Evolutionary conservation across 2,113 vertebrate species (phyloP), one percentile per base, ranked within the genome.

Genomic region (Maccullochella peelii): DNA sequence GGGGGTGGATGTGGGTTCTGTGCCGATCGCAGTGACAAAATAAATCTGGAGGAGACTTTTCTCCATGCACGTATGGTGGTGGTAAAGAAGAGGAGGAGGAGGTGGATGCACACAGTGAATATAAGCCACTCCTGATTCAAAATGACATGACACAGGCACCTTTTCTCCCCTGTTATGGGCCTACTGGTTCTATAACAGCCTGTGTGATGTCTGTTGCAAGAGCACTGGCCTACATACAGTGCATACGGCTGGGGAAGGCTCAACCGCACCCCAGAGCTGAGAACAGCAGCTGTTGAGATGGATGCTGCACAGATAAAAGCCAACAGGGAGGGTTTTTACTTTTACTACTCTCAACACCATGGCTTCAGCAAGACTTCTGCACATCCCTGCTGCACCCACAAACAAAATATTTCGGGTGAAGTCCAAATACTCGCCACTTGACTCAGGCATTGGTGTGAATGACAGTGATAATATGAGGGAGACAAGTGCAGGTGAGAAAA

Each of bases 211-310:
- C 79, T 89, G 84, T 83, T 93, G 87, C 88, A 82, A 87, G 84
- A 86, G 89, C 88, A 82, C 77, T 93, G 93, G 91, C 92, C 93
- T 94, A 94, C 91, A 94, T 93, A 92, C 86, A 54, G 92, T 77
- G 74, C 80, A 87, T 82, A 83, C 79, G 91, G 84, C 87, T 86
- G 84, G 80, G 89, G 77, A 86, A 85, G 62, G 88, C 88, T 93
- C 92, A 93, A 89, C 93, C 92, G 93, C 91, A 93, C 92, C 93
- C 89, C 91, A 89, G 91, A 94, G 92, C 92, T 89, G 89, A 83
- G 70, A 90, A 90, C 90, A 92, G 89, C 93, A 94, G 92, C 91
- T 93, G 92, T 91, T 94, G 86, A 91, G 86, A 91, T 86, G 87
- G 93, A 92, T 88, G 88, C 91, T 91, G 87, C 91, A 91, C 87